phyloP scores from a whole-genome alignment of 2,113 vertebrate species.

The Rhagologus leucostigma region DNA sequence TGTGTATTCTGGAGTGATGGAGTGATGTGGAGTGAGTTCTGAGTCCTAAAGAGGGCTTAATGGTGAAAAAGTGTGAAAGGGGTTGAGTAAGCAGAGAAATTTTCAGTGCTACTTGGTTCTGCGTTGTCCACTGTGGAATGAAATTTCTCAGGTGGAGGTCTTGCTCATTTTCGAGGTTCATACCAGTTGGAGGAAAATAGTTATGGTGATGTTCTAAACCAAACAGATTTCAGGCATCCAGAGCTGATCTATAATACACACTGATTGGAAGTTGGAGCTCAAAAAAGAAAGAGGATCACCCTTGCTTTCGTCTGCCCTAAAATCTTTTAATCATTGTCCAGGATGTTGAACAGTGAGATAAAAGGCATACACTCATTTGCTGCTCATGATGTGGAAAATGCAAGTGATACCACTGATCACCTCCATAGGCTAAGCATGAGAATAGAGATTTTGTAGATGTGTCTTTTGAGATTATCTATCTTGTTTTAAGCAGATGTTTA shows the following conservation, averaged over 20 bases:
- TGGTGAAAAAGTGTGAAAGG: background rate
- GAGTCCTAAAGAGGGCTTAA: background rate
- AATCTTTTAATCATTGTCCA: background rate
- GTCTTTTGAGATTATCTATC: background rate
- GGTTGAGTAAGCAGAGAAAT: background rate
- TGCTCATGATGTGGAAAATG: background rate
- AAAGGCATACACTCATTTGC: background rate
- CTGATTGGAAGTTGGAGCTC: background rate
- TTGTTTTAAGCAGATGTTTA: background rate
- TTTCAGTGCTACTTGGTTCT: background rate
- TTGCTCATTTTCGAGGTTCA: background rate
- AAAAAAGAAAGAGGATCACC: background rate
- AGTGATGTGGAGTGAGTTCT: background rate
- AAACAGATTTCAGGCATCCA: background rate
- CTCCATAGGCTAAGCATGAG: background rate
- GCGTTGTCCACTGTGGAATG: rapidly evolving
- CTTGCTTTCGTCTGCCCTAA: background rate
- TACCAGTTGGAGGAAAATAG: background rate
- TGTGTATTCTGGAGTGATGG: background rate
- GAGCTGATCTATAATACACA: background rate
- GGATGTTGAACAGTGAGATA: background rate
- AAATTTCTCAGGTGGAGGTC: background rate
- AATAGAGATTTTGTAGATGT: background rate
- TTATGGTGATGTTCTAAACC: background rate
- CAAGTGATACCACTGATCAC: background rate